These are phyloP conservation scores for Peromyscus nudipes DNA, from an alignment of 2,797 vertebrate genomes.

Conservation along the genomic window DNA sequence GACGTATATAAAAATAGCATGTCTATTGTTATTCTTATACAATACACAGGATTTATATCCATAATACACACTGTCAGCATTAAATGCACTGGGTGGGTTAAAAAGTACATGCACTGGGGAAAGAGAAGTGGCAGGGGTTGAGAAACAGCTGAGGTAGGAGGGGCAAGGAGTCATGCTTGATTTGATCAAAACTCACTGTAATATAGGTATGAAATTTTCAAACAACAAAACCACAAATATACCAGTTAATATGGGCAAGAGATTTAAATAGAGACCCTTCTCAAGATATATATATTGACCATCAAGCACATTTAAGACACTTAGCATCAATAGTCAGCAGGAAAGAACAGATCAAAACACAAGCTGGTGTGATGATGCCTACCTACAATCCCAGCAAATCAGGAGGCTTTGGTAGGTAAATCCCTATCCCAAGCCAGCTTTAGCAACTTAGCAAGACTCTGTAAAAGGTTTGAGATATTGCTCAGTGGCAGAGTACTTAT, in stretches of 20 bases:
- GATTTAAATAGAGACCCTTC: background rate
- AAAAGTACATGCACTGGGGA: background rate
- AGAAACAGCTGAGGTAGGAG: background rate
- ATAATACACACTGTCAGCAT: background rate
- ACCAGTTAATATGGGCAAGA: background rate
- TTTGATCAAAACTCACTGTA: background rate
- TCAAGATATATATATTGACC: background rate
- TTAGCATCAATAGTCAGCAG: background rate
- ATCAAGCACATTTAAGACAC: background rate
- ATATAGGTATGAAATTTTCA: background rate
- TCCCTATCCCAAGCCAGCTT: background rate
- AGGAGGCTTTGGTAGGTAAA: background rate
- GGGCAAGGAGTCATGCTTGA: background rate
- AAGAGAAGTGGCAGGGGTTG: background rate
- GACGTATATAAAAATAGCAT: background rate
- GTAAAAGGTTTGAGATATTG: background rate
- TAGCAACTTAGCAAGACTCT: background rate
- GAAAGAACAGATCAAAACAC: conserved; percentile 11
- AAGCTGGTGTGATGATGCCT: no score
- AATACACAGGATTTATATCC: background rate
- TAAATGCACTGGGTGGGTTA: background rate
- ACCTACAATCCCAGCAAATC: no score
- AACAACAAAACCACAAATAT: background rate
- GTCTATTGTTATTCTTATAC: background rate
- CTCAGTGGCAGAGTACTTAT: background rate